Conservation (phyloP, 1,140 invertebrate species). For the Cardiocondyla obscurior region DNA sequence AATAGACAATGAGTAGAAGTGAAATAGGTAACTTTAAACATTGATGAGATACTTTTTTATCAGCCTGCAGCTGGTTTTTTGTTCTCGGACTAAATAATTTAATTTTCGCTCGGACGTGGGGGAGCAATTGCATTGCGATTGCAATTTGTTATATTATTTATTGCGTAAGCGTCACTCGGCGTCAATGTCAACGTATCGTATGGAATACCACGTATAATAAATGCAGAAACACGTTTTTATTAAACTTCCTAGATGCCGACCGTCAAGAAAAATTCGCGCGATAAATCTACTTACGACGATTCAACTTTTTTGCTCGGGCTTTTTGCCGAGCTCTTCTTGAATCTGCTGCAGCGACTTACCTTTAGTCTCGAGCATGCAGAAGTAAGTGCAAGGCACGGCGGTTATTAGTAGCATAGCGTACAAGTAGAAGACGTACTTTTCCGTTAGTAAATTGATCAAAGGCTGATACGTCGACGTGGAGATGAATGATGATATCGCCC, state of each 20-base stretch:
- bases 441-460: conserved; percentile 85
- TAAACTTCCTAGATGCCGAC: neutral
- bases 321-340: conserved; percentile 50
- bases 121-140: neutral
- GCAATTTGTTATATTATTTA: neutral
- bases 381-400: conserved; percentile 41
- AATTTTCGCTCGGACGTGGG: neutral
- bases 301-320: neutral
- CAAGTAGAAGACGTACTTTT: conserved; percentile 89
- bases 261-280: neutral
- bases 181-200: neutral
- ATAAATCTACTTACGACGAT: neutral
- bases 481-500: conserved; percentile 89
- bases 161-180: neutral
- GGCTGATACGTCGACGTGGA: conserved; percentile 90
- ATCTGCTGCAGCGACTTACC: conserved; percentile 72
- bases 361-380: conserved; percentile 71
- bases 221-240: neutral
- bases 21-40: neutral
- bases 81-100: neutral
- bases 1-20: neutral
- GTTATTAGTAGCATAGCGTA: conserved; percentile 82
- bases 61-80: neutral
- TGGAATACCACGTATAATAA: neutral
- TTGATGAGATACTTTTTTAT: neutral